A percentile compares a stretch with the other conserved stretches of the same genome.
Conservation (phyloP, 2,113 vertebrate species). For the Anguilla japonica region DNA sequence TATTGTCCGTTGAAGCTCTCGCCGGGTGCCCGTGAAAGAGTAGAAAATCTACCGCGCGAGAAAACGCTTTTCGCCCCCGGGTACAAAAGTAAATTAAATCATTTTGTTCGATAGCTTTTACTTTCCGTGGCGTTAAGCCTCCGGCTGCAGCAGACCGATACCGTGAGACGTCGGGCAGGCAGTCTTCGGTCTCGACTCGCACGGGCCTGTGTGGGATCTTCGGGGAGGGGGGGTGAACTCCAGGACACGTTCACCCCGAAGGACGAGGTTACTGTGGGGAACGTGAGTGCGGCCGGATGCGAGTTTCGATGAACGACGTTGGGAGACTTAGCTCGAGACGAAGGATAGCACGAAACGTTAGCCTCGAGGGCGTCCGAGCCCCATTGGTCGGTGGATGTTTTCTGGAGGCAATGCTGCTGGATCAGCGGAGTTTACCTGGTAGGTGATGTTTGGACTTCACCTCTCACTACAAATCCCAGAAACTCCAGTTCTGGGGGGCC, state of each 20-base stretch:
- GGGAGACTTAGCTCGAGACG: not conserved
- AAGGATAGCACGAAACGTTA: too few relatives aligned
- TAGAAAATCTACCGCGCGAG: not conserved
- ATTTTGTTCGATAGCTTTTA: not conserved
- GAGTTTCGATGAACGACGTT: not conserved
- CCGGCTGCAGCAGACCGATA: not conserved
- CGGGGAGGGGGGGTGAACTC: not conserved
- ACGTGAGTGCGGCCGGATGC: not conserved
- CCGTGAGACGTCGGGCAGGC: too few relatives aligned
- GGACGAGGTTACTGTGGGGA: not conserved
- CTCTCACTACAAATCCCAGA: not conserved
- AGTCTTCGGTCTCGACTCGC: not conserved
- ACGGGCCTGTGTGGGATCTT: not conserved
- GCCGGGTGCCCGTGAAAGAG: not conserved
- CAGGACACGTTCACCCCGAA: not conserved
- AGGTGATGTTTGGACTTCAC: not conserved
- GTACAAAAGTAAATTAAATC: not conserved
- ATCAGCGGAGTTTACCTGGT: not conserved
- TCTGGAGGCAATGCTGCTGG: not conserved
- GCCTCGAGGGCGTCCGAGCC: not conserved
- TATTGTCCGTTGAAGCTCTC: not conserved
- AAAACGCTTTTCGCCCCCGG: not conserved
- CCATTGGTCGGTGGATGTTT: not conserved
- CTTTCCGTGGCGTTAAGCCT: not conserved
- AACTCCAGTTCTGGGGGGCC: too few relatives aligned